Base-by-base conservation (phyloP, 2,113 vertebrate genomes). In the Gadus macrocephalus region DNA sequence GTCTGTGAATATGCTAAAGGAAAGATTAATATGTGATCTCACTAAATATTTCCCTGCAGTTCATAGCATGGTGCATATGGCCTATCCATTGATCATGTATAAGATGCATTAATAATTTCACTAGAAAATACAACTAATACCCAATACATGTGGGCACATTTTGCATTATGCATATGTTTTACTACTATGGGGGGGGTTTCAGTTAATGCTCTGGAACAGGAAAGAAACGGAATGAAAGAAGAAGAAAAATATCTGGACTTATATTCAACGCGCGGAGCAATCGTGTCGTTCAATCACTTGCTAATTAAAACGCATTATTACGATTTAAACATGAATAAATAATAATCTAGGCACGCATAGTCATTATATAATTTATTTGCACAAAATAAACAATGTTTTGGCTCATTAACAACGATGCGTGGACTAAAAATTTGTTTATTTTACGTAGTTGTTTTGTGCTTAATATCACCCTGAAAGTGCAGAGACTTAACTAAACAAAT, bases 61-160 rank as follows among this genome's bases (percentile, higher is more conserved):
- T 38, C 38, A 55, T 1, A 60, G 71, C 3, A n/a, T 7, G 8
- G 53, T 15, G 66, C 55, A 16, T 0, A 35, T 16, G 49, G 17
- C 38, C 17, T 15, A 59, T n/a, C 4, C 60, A 69, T 68, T 64
- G 67, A 80, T 80, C 77, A 77, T 74, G 28, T 67, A 58, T 8
- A 15, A 7, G 2, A 73, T 58, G 55, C 70, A 67, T 80, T 53
- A 67, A 53, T 78, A 63, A 69, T 72, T 78, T 74, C 62, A 74
- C 25, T 17, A 22, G 20, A 20, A 61, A 20, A 22, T n/a, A 59
- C n/a, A 59, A 59, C 56, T n/a, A 59, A 59, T n/a, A 19, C 56
- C 56, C n/a, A 59, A 49, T 7, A 49, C 8, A 49, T 49, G 42
- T 49, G 42, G 42, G 42, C 42, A 49, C 42, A 49, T 49, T 49